Conservation (phyloP, 2,113 vertebrate species). For the Spea bombifrons region DNA sequence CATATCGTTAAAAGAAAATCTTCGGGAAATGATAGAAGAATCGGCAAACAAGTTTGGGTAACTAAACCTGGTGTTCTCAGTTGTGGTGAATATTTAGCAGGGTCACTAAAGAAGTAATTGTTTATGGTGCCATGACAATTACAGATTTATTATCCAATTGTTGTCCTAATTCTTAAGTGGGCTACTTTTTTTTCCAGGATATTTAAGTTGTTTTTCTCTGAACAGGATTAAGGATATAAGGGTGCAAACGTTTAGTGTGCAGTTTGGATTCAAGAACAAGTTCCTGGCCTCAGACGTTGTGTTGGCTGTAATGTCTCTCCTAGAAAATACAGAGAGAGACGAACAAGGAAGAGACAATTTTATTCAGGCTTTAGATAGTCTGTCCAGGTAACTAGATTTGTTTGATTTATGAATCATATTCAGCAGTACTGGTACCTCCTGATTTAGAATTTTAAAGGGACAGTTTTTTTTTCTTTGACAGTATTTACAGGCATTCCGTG, state of each 20-base stretch:
- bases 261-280: slow-evolving; percentile 95
- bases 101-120: too few species aligned
- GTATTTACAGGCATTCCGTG: too few species aligned
- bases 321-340: slow-evolving; percentile 85
- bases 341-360: slow-evolving; percentile 77
- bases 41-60: slow-evolving; percentile 96
- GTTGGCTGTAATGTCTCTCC: slow-evolving; percentile 79
- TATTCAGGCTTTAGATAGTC: slow-evolving; percentile 89
- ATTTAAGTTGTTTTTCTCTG: background rate
- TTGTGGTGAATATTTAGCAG: too few species aligned
- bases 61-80: background rate
- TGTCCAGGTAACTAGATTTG: slow-evolving; percentile 78
- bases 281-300: slow-evolving; percentile 93
- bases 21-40: slow-evolving; percentile 90
- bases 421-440: background rate
- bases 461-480: background rate
- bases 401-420: background rate
- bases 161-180: too few species aligned
- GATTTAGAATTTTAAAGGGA: background rate
- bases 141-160: too few species aligned
- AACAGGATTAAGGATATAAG: slow-evolving; percentile 92
- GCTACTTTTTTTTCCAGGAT: background rate
- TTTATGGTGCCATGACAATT: too few species aligned
- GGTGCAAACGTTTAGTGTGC: slow-evolving; percentile 90
- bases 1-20: slow-evolving; percentile 89